Evolutionary conservation across 2,113 vertebrate species (phyloP).

Genomic region (Marcusenius ussheri): DNA sequence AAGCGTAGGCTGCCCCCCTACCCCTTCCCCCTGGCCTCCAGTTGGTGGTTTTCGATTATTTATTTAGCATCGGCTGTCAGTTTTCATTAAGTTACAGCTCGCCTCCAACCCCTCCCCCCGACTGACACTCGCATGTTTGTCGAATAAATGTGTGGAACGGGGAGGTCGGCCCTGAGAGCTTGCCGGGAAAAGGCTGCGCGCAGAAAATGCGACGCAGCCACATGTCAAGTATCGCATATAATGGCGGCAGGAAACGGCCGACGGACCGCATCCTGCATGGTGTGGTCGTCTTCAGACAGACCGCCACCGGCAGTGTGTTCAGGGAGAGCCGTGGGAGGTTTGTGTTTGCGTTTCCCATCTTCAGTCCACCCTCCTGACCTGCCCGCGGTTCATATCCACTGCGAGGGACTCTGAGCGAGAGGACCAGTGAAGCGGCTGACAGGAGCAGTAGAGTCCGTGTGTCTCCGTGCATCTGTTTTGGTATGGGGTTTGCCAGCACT

Average conservation of each 20-base stretch:
- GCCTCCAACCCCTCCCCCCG: neutral
- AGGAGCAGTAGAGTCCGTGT: neutral
- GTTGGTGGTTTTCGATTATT: constrained; percentile 24
- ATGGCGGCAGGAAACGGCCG: neutral
- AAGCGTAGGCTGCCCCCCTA: constrained; percentile 5
- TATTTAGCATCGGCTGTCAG: constrained; percentile 27
- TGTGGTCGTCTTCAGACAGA: neutral
- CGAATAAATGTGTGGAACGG: neutral
- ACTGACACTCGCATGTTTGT: neutral
- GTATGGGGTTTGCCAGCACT: neutral
- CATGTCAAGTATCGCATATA: neutral
- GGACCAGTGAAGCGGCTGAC: neutral
- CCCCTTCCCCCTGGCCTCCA: neutral
- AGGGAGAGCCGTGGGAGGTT: neutral
- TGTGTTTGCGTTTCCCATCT: neutral
- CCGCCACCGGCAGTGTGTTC: neutral
- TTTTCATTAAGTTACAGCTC: constrained; percentile 12
- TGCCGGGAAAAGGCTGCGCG: neutral
- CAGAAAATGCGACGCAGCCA: neutral
- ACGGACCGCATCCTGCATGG: no score
- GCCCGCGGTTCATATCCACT: neutral
- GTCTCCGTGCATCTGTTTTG: neutral
- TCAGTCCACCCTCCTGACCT: neutral
- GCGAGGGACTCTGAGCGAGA: neutral
- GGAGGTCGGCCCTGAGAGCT: neutral